A percentile compares a stretch with the other conserved stretches of the same genome.
Evolutionary conservation across 2,113 vertebrate species (phyloP).

Genomic region (Antechinus flavipes): DNA sequence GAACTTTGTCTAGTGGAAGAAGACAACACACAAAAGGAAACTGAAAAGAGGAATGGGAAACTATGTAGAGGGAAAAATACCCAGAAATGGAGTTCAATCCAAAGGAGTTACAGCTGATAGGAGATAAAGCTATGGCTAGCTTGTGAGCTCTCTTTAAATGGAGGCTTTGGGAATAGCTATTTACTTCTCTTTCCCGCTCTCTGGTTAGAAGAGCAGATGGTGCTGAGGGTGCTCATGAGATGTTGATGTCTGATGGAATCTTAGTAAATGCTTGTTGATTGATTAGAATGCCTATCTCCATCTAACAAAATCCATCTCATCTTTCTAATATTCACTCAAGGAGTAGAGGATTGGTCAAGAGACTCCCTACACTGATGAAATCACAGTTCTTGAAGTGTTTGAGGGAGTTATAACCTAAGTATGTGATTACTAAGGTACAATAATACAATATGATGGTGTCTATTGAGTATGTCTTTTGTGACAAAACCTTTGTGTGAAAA

Average conservation of each 20-base stretch:
- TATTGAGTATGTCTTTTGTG: neutral
- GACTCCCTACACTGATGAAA: neutral
- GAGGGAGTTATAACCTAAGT: neutral
- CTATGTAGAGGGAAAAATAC: neutral
- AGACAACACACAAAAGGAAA: neutral
- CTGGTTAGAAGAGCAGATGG: neutral
- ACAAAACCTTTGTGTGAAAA: neutral
- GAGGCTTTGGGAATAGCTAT: neutral
- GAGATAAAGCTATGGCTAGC: neutral
- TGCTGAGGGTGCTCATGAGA: neutral
- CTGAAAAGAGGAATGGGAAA: neutral
- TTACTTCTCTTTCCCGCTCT: neutral
- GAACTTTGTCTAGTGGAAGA: neutral
- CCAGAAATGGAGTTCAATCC: neutral
- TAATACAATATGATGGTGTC: neutral
- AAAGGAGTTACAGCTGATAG: neutral
- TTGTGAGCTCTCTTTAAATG: neutral
- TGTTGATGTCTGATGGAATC: neutral
- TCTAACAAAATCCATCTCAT: too few species aligned
- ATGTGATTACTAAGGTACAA: neutral
- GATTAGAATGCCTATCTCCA: too few species aligned
- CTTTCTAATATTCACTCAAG: too few species aligned
- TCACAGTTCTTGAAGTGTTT: neutral
- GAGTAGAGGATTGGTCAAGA: neutral
- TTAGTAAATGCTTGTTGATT: neutral